Evolutionary conservation across 2,113 vertebrate species (phyloP).

Genomic region (Notothenia rossii): DNA sequence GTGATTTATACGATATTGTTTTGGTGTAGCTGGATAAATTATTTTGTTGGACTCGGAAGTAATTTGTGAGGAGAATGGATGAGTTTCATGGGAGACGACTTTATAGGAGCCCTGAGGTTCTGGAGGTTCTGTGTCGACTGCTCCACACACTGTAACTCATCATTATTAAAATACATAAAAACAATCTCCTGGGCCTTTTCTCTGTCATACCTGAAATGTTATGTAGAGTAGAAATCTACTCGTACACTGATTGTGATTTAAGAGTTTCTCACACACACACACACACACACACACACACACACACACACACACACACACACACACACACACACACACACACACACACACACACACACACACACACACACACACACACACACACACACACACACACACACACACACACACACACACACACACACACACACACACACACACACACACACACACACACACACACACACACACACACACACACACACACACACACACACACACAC

Average conservation of each 20-base stretch:
- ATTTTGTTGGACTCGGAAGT: constrained; percentile 4
- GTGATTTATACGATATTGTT: constrained; percentile 37
- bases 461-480: constrained; percentile 26
- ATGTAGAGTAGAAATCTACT: background rate
- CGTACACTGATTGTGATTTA: constrained; percentile 49
- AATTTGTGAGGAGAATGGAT: constrained; percentile 7
- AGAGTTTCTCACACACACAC: constrained; percentile 15
- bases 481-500: constrained; percentile 18
- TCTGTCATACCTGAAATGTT: constrained; percentile 6
- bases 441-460: background rate
- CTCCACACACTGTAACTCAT: constrained; percentile 31
- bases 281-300: constrained; percentile 28
- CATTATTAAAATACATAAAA: constrained; percentile 61
- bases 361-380: background rate
- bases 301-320: constrained; percentile 17
- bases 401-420: no score
- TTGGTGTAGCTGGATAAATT: constrained; percentile 30
- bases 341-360: constrained; percentile 20
- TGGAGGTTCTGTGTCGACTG: constrained; percentile 40
- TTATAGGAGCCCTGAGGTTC: constrained; percentile 33
- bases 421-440: no score
- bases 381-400: no score
- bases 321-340: constrained; percentile 21
- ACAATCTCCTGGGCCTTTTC: constrained; percentile 24
- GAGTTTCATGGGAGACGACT: constrained; percentile 20